Evolutionary conservation across 2,797 vertebrate species (phyloP), one percentile per base, ranked within the genome.

Genomic region (Austrolebias charrua): DNA sequence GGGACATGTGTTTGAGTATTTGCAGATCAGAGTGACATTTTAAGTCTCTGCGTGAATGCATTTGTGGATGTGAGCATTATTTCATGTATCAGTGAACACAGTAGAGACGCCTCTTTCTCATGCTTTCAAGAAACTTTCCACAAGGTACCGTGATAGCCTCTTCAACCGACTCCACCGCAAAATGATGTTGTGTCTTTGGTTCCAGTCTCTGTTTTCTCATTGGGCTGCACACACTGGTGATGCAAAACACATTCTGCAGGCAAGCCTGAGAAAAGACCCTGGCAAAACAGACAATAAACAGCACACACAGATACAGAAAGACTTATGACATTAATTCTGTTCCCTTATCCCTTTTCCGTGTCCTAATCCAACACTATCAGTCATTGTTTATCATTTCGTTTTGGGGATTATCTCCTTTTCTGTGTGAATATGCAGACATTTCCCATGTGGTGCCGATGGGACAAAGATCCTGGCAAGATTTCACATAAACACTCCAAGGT

Each of bases 251-350:
- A 70, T 66, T 80, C 55, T 63, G 46, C 68, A 78, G 80, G 79
- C 77, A 66, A 86, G 78, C 73, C 54, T 66, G 73, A 82, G 5
- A 76, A 86, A 84, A 73, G 60, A 66, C 45, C 64, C 56, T 31
- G 70, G 85, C 83, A 86, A 79, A 88, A 83, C 62, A 69, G 77
- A 80, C 77, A 72, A 85, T 80, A 88, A 82, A 85, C 76, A 69
- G 38, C 0, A 0, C 73, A 71, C 48, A 29, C 4, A 5, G 53
- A 43, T 60, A 78, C 75, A 83, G 71, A 76, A 85, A 76, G 47
- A 66, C 77, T 75, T 86, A 83, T 83, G 84, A 76, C 4, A 51
- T 76, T 69, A 57, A 55, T 74, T 11, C 38, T 11, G 47, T 68
- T 57, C 20, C 49, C 59, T 55, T 50, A 43, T 66, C 38, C 42